Evolutionary conservation across 30 jellyfish, hydroid and myxozoan species (phyloP).

Genomic region (Aurelia coerulea): DNA sequence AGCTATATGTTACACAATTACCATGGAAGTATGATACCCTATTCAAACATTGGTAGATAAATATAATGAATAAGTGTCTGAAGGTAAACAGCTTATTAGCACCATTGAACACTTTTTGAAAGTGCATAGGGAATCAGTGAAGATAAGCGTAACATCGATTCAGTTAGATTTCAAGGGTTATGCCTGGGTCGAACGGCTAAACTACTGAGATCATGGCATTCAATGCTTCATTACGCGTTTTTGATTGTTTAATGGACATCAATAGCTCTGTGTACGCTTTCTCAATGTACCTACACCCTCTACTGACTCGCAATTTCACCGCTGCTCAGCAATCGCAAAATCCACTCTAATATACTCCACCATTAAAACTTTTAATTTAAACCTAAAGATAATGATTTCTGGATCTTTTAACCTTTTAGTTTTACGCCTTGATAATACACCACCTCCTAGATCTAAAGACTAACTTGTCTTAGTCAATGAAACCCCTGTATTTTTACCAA

Average conservation of each 20-base stretch:
- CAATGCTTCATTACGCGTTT: conserved; percentile 56
- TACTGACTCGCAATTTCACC: conserved; percentile 7
- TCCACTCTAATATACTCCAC: background rate
- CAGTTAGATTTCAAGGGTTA: conserved; percentile 43
- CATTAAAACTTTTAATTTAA: background rate
- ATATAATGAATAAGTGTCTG: too few species aligned
- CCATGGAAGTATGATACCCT: background rate
- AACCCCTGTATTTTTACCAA: conserved; percentile 18
- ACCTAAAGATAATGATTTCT: conserved; percentile 1
- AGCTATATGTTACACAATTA: background rate
- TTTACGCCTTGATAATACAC: background rate
- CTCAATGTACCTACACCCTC: conserved; percentile 48
- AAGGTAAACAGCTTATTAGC: conserved; percentile 32
- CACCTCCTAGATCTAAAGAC: conserved; percentile 34
- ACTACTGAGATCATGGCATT: conserved; percentile 67
- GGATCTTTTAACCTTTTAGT: background rate
- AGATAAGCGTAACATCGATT: background rate
- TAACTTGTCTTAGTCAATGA: conserved; percentile 16
- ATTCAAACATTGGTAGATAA: background rate
- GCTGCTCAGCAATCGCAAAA: background rate
- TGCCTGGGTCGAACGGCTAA: conserved; percentile 41
- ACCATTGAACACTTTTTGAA: conserved; percentile 34
- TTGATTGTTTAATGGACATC: conserved; percentile 15
- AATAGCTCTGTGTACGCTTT: conserved; percentile 35
- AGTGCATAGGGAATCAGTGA: conserved; percentile 33